Evolutionary conservation across 2,113 vertebrate genomes (phyloP).

Genomic region (Hyperopisus bebe): DNA sequence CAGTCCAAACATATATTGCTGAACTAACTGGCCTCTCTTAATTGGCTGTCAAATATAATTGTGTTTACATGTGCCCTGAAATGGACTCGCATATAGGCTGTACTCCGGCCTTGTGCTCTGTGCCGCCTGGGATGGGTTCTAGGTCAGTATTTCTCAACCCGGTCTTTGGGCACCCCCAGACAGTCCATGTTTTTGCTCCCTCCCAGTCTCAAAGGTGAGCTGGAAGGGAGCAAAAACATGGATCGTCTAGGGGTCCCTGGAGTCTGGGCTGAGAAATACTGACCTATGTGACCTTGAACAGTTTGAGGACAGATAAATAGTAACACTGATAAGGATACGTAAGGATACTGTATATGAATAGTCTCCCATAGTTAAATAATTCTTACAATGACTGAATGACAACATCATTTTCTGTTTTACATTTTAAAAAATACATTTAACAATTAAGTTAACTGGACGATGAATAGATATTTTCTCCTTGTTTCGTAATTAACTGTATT

Average conservation of each 20-base stretch:
- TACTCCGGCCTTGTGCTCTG: not conserved
- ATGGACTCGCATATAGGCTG: not conserved
- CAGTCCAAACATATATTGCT: not conserved
- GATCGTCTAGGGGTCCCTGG: not conserved
- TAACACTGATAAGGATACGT: not conserved
- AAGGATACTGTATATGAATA: not conserved
- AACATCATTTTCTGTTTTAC: not conserved
- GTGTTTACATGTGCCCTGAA: not conserved
- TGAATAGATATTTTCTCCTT: not conserved
- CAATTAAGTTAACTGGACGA: not conserved
- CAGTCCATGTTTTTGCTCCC: not conserved
- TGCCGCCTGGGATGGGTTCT: not conserved
- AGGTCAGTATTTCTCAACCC: not conserved
- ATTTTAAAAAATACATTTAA: not conserved
- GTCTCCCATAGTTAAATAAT: not conserved
- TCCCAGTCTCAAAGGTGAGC: not conserved
- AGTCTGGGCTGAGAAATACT: not conserved
- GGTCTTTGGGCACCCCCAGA: not conserved
- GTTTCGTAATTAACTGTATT: not conserved
- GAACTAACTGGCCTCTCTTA: not conserved
- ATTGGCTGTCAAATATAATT: not conserved
- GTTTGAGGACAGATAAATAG: not conserved
- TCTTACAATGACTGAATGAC: not conserved
- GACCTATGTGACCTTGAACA: not conserved
- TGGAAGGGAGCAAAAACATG: not conserved